phyloP scores from a whole-genome alignment of 2,113 vertebrate species.

The human (Homo sapiens) region DNA sequence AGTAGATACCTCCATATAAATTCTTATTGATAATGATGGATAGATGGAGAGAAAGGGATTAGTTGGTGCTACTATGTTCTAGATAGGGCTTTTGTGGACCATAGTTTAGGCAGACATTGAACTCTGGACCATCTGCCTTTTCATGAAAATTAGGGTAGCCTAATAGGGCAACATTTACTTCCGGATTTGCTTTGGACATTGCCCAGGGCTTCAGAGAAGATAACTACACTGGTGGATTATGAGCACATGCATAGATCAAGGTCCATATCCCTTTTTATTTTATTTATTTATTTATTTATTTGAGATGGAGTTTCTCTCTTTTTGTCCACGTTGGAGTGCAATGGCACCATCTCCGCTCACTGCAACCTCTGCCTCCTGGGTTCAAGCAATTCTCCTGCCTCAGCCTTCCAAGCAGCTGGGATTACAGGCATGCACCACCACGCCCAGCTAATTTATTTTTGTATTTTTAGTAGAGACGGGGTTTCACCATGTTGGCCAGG shows the following conservation, averaged over 20 bases:
- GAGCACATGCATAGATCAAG: neutral
- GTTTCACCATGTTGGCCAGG: neutral
- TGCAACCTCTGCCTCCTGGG: neutral
- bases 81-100: neutral
- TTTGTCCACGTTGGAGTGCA: neutral
- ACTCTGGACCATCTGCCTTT: neutral
- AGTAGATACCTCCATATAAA: neutral
- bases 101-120: constrained; percentile 16
- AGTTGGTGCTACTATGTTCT: neutral
- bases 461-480: neutral
- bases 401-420: neutral
- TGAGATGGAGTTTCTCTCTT: neutral
- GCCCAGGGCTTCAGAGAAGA: neutral
- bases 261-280: neutral
- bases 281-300: neutral
- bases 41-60: neutral
- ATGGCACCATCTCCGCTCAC: neutral
- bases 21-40: neutral
- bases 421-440: neutral
- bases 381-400: neutral
- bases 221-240: neutral
- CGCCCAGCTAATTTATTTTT: neutral
- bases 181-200: neutral
- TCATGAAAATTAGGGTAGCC: neutral
- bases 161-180: neutral